Conservation (phyloP, 2,113 vertebrate species). For the Sinocyclocheilus anophthalmus region DNA sequence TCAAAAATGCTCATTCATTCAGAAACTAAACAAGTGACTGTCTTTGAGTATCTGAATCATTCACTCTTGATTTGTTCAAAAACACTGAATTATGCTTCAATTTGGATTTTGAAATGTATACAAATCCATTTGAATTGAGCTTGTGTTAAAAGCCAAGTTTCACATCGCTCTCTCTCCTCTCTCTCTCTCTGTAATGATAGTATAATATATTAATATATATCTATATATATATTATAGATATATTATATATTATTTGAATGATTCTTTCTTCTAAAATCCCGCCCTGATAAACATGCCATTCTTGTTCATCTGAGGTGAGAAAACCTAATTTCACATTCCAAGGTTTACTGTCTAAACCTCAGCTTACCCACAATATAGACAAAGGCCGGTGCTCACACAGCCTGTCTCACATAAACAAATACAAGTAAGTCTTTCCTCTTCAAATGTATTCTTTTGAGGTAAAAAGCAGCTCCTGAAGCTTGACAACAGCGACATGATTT, state of each 20-base stretch:
- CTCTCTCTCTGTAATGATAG: no score
- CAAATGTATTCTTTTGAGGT: slow-evolving; percentile 6
- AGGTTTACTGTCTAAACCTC: slow-evolving; percentile 11
- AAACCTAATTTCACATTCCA: background rate
- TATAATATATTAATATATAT: no score
- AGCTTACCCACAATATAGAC: background rate
- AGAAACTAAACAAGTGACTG: background rate
- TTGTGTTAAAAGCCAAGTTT: background rate
- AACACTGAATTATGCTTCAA: no score
- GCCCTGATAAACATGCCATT: background rate
- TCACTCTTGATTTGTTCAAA: background rate
- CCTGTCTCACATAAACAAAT: background rate
- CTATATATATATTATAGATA: no score
- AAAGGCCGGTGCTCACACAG: background rate
- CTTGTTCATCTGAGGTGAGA: background rate
- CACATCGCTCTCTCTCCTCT: no score
- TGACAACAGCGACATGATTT: slow-evolving; percentile 8
- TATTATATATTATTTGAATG: background rate
- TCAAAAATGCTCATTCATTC: background rate
- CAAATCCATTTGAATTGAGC: background rate
- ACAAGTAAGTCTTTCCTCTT: slow-evolving; percentile 6
- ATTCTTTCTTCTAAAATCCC: background rate
- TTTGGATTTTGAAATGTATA: background rate
- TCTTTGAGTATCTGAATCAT: background rate
- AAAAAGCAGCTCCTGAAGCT: background rate